phyloP scores from a whole-genome alignment of 2,797 vertebrate genomes.

The Pangasius larnaudii region DNA sequence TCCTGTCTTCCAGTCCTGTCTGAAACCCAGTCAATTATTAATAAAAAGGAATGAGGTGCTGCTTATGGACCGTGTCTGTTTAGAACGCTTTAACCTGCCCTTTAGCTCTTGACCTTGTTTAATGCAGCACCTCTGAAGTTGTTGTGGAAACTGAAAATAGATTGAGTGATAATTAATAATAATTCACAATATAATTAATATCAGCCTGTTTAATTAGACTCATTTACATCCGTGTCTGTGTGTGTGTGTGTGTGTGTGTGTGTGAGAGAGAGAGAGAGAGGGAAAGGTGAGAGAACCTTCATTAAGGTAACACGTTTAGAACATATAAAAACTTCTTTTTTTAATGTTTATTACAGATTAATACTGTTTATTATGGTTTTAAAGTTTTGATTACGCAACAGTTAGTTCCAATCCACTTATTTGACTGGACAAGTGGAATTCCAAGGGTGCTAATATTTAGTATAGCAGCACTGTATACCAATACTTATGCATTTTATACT shows the following conservation, averaged over 20 bases:
- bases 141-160: neutral
- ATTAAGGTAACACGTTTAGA: neutral
- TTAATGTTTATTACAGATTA: neutral
- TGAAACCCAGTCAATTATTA: neutral
- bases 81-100: neutral
- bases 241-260: neutral
- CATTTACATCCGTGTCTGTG: neutral
- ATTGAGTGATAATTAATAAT: neutral
- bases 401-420: neutral
- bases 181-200: neutral
- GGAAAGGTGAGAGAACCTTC: neutral
- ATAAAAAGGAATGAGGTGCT: neutral
- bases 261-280: neutral
- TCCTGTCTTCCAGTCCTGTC: neutral
- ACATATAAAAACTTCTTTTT: neutral
- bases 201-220: neutral
- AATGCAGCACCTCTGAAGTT: neutral
- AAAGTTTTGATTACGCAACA: too few species aligned
- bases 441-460: neutral
- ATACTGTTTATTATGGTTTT: neutral
- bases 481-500: neutral
- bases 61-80: neutral
- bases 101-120: neutral
- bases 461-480: neutral
- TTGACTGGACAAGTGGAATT: neutral